These are phyloP conservation scores for Acestrorhynchus altus DNA, from an alignment of 2,797 vertebrate species.

Conservation along the genomic window DNA sequence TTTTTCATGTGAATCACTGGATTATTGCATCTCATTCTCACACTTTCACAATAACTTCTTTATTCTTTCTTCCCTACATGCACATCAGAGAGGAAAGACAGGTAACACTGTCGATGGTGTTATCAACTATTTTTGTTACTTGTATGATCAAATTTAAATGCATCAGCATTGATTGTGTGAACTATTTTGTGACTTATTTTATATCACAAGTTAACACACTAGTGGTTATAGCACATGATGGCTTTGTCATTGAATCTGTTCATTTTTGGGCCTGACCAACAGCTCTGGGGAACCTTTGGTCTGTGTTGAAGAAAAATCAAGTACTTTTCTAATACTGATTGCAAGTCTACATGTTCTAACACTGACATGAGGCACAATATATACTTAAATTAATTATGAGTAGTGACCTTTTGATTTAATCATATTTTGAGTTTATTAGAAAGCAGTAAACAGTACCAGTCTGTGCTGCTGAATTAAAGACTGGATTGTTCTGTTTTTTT, in stretches of 20 bases:
- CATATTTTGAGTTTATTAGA: background rate
- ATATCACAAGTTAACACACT: background rate
- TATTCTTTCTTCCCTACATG: constrained; percentile 29
- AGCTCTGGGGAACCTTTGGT: too few species aligned
- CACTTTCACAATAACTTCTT: background rate
- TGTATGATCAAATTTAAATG: background rate
- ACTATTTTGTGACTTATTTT: too few species aligned
- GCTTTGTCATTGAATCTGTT: too few species aligned
- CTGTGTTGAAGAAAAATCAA: too few species aligned
- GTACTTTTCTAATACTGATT: too few species aligned
- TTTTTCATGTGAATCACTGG: background rate
- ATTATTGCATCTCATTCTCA: background rate
- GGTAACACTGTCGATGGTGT: constrained; percentile 24
- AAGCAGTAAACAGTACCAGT: background rate
- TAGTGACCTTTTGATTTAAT: background rate
- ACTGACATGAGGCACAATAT: too few species aligned
- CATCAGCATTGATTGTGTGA: background rate
- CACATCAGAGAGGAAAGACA: constrained; percentile 18
- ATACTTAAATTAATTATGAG: too few species aligned
- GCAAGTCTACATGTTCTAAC: too few species aligned
- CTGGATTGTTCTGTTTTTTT: constrained; percentile 25
- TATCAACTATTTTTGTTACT: background rate
- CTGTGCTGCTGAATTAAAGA: background rate
- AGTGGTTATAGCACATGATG: background rate
- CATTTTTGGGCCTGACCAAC: too few species aligned